phyloP scores from a whole-genome alignment of 2,113 vertebrate species.

The Coptodon bakossiorum region DNA sequence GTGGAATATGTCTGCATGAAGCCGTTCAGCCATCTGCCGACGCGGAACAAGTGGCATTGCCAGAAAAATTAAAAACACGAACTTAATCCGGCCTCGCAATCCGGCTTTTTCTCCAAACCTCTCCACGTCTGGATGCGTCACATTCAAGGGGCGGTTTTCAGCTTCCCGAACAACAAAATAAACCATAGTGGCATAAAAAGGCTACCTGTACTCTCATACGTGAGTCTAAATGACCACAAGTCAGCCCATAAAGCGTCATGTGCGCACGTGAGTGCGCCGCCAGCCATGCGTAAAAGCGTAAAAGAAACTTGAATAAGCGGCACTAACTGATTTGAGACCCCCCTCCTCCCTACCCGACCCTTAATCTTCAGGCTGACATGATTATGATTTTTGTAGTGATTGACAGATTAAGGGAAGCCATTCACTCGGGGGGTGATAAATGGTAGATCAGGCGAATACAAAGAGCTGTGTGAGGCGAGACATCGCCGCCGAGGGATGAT shows the following conservation, averaged over 20 bases:
- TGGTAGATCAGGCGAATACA: conserved; percentile 14
- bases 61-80: conserved; percentile 22
- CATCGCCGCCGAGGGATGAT: conserved; percentile 43
- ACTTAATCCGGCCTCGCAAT: conserved; percentile 34
- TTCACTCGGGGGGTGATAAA: neutral
- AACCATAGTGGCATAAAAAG: neutral
- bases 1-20: conserved; percentile 26
- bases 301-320: neutral
- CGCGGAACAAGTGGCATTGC: conserved; percentile 57
- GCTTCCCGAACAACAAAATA: neutral
- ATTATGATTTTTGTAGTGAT: neutral
- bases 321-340: neutral
- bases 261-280: neutral
- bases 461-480: conserved; percentile 54
- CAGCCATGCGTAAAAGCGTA: conserved; percentile 23
- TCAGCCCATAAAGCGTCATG: neutral
- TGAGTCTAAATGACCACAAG: neutral
- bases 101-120: neutral
- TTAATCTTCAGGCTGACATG: conserved; percentile 7
- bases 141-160: neutral
- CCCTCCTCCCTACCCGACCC: neutral
- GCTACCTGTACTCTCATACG: neutral
- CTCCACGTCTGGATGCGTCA: neutral
- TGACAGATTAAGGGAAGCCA: neutral
- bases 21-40: conserved; percentile 60